Conservation (phyloP, 2,113 vertebrate genomes). For the Gobio gobio region DNA sequence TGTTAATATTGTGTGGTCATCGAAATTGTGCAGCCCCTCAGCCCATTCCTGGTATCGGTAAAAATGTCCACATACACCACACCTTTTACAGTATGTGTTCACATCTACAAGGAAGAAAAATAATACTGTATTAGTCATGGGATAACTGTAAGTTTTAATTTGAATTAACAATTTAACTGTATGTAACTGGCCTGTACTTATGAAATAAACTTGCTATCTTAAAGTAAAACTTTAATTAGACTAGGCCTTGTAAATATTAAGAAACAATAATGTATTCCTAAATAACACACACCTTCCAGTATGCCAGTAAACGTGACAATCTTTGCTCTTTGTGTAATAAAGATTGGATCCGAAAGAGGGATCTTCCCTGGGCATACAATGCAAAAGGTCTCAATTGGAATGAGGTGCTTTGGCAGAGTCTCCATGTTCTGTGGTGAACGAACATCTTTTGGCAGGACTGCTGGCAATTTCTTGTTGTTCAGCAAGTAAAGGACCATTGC, state of each 20-base stretch:
- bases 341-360: background rate
- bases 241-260: no score
- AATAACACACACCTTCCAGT: background rate
- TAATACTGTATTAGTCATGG: background rate
- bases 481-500: background rate
- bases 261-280: background rate
- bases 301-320: background rate
- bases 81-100: background rate
- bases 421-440: background rate
- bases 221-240: no score
- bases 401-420: background rate
- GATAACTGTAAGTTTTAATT: background rate
- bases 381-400: background rate
- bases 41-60: slow-evolving; percentile 5
- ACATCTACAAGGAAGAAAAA: background rate
- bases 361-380: background rate
- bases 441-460: slow-evolving; percentile 2
- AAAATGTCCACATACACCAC: slow-evolving; percentile 1
- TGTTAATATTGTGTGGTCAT: slow-evolving; percentile 4
- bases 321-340: background rate
- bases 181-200: background rate
- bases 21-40: background rate
- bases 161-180: background rate
- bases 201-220: no score
- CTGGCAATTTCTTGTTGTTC: background rate